These are phyloP conservation scores for Scytalopus superciliaris DNA, from an alignment of 2,113 vertebrate genomes.

Conservation along the genomic window DNA sequence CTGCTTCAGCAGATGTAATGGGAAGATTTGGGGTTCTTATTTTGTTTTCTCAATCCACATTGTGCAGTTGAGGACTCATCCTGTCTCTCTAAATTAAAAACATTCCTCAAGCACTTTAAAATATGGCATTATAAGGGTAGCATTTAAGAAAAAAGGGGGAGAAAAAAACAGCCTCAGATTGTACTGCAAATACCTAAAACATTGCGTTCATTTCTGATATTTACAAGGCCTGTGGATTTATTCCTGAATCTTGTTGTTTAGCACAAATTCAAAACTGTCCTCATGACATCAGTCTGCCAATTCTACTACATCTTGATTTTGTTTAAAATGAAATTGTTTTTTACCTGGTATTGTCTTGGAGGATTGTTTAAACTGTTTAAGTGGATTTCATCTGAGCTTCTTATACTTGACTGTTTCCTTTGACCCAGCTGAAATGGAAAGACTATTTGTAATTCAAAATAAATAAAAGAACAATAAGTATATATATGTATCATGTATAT, in stretches of 20 bases:
- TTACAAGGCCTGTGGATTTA: not conserved
- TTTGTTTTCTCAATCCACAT: not conserved
- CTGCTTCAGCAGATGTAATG: not conserved
- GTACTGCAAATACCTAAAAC: not conserved
- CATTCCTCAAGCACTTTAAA: not conserved
- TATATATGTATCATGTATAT: not conserved
- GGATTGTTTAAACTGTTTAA: conserved; percentile 78
- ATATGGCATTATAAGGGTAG: not conserved
- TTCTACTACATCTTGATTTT: not conserved
- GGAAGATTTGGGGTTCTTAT: not conserved
- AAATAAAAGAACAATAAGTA: not conserved
- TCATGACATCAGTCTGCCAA: not conserved
- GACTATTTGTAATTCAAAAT: conserved; percentile 1
- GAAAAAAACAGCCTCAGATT: not conserved
- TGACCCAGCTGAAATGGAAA: conserved; percentile 78
- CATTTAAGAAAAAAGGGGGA: not conserved
- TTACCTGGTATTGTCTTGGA: conserved; percentile 89
- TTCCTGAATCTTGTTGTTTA: not conserved
- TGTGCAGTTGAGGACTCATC: not conserved
- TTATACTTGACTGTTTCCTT: conserved; percentile 78
- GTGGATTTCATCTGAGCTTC: conserved; percentile 77
- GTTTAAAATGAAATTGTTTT: not conserved
- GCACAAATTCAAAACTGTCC: not conserved
- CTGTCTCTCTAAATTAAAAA: not conserved
- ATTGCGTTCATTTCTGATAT: not conserved